Evolutionary conservation across 1,140 invertebrate genomes (phyloP).

Genomic region (Rhagoletis pomonella): DNA sequence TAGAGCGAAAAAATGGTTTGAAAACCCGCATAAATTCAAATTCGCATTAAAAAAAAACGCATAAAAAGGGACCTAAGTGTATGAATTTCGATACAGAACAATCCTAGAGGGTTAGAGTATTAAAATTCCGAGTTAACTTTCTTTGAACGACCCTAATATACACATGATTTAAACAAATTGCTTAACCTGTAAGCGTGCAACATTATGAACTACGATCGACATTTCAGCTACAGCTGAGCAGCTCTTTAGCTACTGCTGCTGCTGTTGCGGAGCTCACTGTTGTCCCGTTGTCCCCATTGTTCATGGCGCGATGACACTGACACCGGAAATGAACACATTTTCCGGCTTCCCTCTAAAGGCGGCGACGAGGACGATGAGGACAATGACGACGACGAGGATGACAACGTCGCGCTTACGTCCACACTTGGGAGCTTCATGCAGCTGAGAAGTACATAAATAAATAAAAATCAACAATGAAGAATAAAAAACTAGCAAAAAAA

Average conservation of each 20-base stretch:
- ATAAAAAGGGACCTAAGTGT: too few species aligned
- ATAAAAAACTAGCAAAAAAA: background rate
- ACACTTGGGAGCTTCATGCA: constrained; percentile 16
- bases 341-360: constrained; percentile 60
- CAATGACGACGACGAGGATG: background rate
- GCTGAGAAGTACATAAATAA: background rate
- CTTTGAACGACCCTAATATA: too few species aligned
- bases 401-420: constrained; percentile 8
- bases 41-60: too few species aligned
- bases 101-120: too few species aligned
- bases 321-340: constrained; percentile 73
- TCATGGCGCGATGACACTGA: constrained; percentile 64
- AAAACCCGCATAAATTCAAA: too few species aligned
- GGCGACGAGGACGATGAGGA: background rate
- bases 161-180: background rate
- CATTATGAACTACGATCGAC: constrained; percentile 44
- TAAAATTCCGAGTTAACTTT: too few species aligned
- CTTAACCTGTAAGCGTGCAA: background rate
- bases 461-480: constrained; percentile 22
- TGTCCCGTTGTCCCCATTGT: constrained; percentile 42
- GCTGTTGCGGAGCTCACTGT: background rate
- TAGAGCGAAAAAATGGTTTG: too few species aligned
- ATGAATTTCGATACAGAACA: too few species aligned
- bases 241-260: background rate
- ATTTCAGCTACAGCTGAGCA: constrained; percentile 13